These are phyloP conservation scores for Acipenser transmontanus DNA, from an alignment of 2,797 vertebrate genomes.

Conservation along the genomic window DNA sequence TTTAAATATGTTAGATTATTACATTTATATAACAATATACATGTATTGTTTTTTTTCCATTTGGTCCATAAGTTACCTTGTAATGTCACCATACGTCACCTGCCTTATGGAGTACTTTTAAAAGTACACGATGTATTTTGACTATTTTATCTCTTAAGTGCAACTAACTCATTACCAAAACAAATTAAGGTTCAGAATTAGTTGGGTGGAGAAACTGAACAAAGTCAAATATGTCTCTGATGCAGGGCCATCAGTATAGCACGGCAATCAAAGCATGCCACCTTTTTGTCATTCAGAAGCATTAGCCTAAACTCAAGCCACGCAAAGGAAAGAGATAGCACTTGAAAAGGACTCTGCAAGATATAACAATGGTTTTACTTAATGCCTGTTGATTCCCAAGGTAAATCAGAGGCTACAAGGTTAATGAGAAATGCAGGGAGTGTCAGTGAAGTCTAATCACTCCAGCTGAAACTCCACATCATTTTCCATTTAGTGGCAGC, in stretches of 20 bases:
- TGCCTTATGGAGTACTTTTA: too few relatives aligned
- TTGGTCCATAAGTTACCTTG: too few relatives aligned
- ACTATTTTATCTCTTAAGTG: too few relatives aligned
- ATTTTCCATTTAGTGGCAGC: constrained; percentile 41
- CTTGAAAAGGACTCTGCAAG: constrained; percentile 39
- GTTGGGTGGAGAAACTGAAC: constrained; percentile 56
- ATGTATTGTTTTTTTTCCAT: too few relatives aligned
- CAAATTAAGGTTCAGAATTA: constrained; percentile 67
- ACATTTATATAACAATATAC: too few relatives aligned
- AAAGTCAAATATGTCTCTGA: constrained; percentile 71
- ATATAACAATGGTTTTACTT: constrained; percentile 17
- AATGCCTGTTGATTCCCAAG: constrained; percentile 20
- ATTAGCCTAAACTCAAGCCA: constrained; percentile 58
- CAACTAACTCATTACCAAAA: constrained; percentile 15
- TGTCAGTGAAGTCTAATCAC: constrained; percentile 38
- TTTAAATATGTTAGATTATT: too few relatives aligned
- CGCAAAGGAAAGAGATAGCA: constrained; percentile 55
- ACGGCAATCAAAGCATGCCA: constrained; percentile 51
- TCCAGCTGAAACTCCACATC: constrained; percentile 12
- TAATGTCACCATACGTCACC: too few relatives aligned
- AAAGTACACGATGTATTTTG: too few relatives aligned
- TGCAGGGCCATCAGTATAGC: constrained; percentile 59
- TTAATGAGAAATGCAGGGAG: constrained; percentile 21
- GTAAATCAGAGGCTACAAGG: constrained; percentile 63
- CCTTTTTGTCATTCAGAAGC: constrained; percentile 65